phyloP scores from a whole-genome alignment of 2,797 vertebrate genomes.

The Pangasius sanitwongsei region DNA sequence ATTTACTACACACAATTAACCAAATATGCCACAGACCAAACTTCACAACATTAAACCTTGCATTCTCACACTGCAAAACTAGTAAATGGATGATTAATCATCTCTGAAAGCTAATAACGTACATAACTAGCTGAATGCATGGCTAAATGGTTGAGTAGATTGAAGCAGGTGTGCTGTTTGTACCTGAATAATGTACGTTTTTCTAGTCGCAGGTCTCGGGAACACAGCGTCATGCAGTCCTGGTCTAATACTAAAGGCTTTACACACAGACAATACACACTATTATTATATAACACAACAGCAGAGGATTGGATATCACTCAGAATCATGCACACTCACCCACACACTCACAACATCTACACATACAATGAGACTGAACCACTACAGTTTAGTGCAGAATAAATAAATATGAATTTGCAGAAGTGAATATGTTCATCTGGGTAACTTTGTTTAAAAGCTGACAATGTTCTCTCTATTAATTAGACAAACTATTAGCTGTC shows the following conservation, averaged over 20 bases:
- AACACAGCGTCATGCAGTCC: slow-evolving; percentile 93
- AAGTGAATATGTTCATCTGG: background rate
- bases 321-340: slow-evolving; percentile 5
- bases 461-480: background rate
- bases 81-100: background rate
- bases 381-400: background rate
- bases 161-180: slow-evolving; percentile 8
- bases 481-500: background rate
- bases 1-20: background rate
- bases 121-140: background rate
- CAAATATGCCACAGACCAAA: background rate
- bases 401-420: background rate
- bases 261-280: slow-evolving; percentile 47
- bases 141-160: background rate
- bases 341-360: slow-evolving; percentile 7
- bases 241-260: slow-evolving; percentile 96
- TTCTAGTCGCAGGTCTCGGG: slow-evolving; percentile 91
- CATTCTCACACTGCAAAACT: background rate
- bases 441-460: background rate
- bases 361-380: slow-evolving; percentile 1
- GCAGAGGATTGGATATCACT: slow-evolving; percentile 44
- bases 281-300: slow-evolving; percentile 48
- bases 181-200: slow-evolving; percentile 96
- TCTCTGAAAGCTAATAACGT: background rate
- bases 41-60: background rate